Conservation (phyloP, 2,888 invertebrate genomes). For the Fragum sueziense region DNA sequence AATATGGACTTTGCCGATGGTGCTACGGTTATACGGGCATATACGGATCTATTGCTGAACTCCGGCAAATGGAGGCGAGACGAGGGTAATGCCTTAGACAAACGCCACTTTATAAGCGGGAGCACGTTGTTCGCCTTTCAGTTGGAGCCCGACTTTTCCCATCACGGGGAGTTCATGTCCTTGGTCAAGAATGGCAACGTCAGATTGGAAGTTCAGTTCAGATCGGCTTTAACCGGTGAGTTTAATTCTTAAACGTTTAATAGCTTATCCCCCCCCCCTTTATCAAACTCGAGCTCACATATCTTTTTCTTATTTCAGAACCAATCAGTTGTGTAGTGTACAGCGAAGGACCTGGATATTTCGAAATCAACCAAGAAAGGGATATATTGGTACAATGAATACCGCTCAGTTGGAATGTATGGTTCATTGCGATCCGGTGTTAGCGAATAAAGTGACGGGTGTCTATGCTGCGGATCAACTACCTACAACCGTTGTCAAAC, state of each 20-base stretch:
- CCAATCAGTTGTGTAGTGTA: slow-evolving; percentile 42
- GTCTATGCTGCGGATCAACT: slow-evolving; percentile 33
- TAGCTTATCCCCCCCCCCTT: background rate
- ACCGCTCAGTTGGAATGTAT: slow-evolving; percentile 27
- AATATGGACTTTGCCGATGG: slow-evolving; percentile 22
- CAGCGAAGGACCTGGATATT: slow-evolving; percentile 39
- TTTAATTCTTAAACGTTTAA: background rate
- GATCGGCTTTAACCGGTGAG: slow-evolving; percentile 14
- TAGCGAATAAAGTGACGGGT: slow-evolving; percentile 11
- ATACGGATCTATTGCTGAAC: slow-evolving; percentile 31
- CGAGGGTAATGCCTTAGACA: slow-evolving; percentile 33
- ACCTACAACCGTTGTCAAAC: background rate
- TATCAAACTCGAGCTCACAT: background rate
- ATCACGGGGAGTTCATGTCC: slow-evolving; percentile 42
- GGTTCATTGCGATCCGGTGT: slow-evolving; percentile 26
- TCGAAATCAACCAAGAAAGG: slow-evolving; percentile 37
- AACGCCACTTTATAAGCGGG: slow-evolving; percentile 35
- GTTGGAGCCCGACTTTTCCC: slow-evolving; percentile 24
- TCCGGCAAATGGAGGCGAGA: slow-evolving; percentile 37
- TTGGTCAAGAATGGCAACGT: slow-evolving; percentile 25
- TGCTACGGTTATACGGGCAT: slow-evolving; percentile 18
- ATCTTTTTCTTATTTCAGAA: slow-evolving; percentile 10
- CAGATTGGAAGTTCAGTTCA: slow-evolving; percentile 25
- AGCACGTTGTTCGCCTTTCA: slow-evolving; percentile 36
- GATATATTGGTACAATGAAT: slow-evolving; percentile 9